phyloP scores from a whole-genome alignment of 2,797 vertebrate genomes.

The Pyrocephalus nanus region DNA sequence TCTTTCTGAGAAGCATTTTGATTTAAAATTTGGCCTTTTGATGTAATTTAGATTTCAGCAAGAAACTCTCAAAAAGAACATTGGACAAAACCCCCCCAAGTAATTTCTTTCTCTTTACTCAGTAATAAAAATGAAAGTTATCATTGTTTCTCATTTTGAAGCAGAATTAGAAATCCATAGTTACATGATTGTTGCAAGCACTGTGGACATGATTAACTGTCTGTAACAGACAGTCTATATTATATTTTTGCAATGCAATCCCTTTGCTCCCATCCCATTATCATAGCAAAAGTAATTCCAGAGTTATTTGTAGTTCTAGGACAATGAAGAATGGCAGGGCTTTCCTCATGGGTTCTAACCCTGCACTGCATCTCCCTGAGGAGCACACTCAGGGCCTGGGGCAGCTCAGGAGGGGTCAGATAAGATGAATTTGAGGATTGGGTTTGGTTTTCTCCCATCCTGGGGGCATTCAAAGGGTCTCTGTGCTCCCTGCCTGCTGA shows the following conservation, averaged over 20 bases:
- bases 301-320: background rate
- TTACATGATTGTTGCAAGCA: background rate
- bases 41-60: background rate
- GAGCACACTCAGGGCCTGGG: background rate
- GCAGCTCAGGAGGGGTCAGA: background rate
- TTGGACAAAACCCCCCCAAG: background rate
- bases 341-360: background rate
- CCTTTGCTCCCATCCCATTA: background rate
- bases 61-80: background rate
- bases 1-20: background rate
- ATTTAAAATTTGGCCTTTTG: background rate
- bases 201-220: conserved; percentile 6
- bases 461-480: background rate
- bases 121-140: background rate
- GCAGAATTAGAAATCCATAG: background rate
- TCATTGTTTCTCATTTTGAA: background rate
- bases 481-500: background rate
- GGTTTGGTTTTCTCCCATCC: background rate
- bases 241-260: background rate
- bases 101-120: background rate
- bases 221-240: background rate
- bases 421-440: background rate
- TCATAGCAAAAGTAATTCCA: background rate
- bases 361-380: background rate
- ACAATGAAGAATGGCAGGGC: background rate